Evolutionary conservation across 2,797 vertebrate species (phyloP), one percentile per base, ranked within the genome.

Genomic region (Diplodus puntazzo): DNA sequence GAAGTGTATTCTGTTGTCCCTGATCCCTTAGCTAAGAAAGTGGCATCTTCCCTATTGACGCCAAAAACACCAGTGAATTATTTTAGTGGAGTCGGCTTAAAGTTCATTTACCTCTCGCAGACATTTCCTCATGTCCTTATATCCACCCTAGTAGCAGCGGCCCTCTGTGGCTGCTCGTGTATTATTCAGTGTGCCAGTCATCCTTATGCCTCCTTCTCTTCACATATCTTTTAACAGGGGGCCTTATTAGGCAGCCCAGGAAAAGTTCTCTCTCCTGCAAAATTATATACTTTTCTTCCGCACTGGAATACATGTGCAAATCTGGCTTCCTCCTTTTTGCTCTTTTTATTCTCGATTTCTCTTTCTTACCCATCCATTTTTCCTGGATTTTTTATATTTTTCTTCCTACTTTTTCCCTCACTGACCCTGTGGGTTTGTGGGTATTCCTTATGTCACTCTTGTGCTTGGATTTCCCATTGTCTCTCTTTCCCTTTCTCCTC

Each of bases 111-210:
- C 50, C 49, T 63, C 67, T 52, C 39, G 68, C 69, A 73, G 53
- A 71, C 42, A 69, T 74, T 57, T 80, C 54, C 54, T 81, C 21
- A 17, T 72, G 80, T 85, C 80, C 81, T 85, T 9, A 76, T 61
- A 75, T 79, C 65, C 54, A 83, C 71, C 57, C 64, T 72, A 62
- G 68, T 23, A 68, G 53, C 70, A 76, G 64, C 48, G 18, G 63
- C 53, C 79, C 66, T 83, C 73, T 78, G 73, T 58, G 75, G 70
- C 69, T 73, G 45, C 69, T 89, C 75, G 25, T 89, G 65, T 79
- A 88, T 91, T 89, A 90, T 90, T 91, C 77, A 90, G 79, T 20
- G 21, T 78, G 84, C 77, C 78, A 82, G 75, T 89, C 83, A 81
- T 87, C 81, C 81, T 87, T 73, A 73, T 79, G 50, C 63, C 70